Evolutionary conservation across 1,140 invertebrate species (phyloP), one percentile per base, ranked within the genome.

Genomic region (Orius insidiosus): DNA sequence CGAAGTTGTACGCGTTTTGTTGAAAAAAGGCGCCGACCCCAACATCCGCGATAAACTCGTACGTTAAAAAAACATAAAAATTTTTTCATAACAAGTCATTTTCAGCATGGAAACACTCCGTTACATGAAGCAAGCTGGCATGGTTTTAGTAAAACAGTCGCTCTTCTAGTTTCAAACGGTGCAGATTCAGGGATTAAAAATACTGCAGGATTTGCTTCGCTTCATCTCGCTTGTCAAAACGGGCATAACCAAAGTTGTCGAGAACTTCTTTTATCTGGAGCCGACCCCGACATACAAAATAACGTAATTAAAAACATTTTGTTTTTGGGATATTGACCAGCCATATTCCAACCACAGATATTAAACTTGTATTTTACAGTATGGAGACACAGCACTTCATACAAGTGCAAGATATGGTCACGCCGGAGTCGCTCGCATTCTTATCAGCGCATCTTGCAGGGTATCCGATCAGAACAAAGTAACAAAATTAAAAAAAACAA

Each of bases 171-270:
- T 35, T 69, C 74, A 52, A 62, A 78, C 37, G 70, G 75, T 35
- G 75, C 77, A 2, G 75, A 81, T 45, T 64, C 87, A 46, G 72
- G 79, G 54, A 67, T 76, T 14, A 73, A 76, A 56, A 96, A 97
- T 65, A 71, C 79, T 52, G 84, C 82, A 42, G 89, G 89, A 11
- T 92, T 94, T 61, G 81, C 87, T 8, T 74, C 90, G n/a, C 71
- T 97, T 2, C 92, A 97, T 66, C 70, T 96, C 41, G 83, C 85
- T 37, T 90, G 87, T 57, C 90, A 96, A 69, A 93, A 92, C 60
- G 90, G 92, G 0, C 92, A 96, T 63, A 96, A 96, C 65, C 88
- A 97, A 68, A 86, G 83, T 50, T 87, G 85, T 51, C 63, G 92
- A 35, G 85, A 90, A 58, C 67, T 96, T 3, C 67, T 96, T 1